These are phyloP conservation scores for Atta cephalotes DNA, from an alignment of 1,140 invertebrate genomes.

Conservation along the genomic window DNA sequence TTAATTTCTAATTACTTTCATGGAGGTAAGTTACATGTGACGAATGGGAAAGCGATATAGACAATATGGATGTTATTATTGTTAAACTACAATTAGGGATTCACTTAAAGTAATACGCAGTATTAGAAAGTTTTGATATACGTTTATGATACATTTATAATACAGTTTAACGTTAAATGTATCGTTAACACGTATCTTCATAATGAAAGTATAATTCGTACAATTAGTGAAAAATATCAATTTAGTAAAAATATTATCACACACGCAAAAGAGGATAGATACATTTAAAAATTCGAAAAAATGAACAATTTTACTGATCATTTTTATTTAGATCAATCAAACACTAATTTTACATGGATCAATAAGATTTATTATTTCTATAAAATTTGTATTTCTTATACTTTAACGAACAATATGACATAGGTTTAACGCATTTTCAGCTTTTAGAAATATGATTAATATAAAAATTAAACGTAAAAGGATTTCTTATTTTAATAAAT, in stretches of 20 bases:
- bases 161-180: conserved; percentile 26
- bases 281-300: background rate
- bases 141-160: conserved; percentile 49
- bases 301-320: background rate
- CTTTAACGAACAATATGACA: background rate
- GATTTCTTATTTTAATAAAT: background rate
- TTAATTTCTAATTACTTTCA: conserved; percentile 38
- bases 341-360: background rate
- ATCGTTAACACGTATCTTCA: conserved; percentile 12
- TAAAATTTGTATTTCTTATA: background rate
- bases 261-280: background rate
- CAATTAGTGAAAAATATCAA: background rate
- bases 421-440: background rate
- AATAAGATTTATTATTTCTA: background rate
- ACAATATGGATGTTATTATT: conserved; percentile 34
- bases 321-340: background rate
- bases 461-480: background rate
- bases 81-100: conserved; percentile 37
- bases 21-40: conserved; percentile 13
- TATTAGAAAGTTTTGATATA: conserved; percentile 53
- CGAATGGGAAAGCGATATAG: conserved; percentile 15
- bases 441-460: background rate
- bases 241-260: conserved; percentile 21
- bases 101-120: background rate
- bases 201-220: background rate